Base-by-base conservation (phyloP, 1,140 invertebrate genomes). In the Drosophila sucinea region DNA sequence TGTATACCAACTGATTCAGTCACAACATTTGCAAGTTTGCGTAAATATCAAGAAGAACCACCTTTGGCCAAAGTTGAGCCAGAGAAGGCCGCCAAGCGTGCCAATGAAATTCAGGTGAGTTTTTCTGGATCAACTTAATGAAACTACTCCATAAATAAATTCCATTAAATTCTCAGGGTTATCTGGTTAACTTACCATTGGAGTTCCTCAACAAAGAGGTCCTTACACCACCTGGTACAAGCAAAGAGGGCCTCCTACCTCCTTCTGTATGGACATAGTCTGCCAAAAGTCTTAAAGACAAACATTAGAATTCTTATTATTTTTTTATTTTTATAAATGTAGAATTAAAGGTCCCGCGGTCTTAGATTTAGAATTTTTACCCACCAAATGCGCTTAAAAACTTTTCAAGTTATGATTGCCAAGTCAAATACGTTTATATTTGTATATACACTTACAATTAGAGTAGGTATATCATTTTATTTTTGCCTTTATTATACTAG, bases 111-210 rank as follows among this genome's bases (percentile, higher is more conserved):
- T 75, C 93, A 94, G 93, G 95, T 95, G 30, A 1, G 38, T 10
- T 32, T 10, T n/a, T 30, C 3, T 0, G 8, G 11, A n/a, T 17
- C 30, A 38, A 27, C 51, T 11, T 32, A 30, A 63, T 17, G 17
- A 17, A 17, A 17, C 56, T 62, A 25, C 60, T 35, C 54, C 56
- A 58, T 0, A 8, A 33, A 62, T 30, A 0, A 62, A n/a, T 62
- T 67, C 61, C 74, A 69, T 76, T 0, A 25, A 8, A 23, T 35
- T 70, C 93, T 40, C 90, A 96, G 94, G 98, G 98, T 27, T 94
- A 97, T 92, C 91, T 99, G 61, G 98, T 99, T 0, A 94, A 97
- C 67, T 93, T 98, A 77, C 98, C 98, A 4, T 92, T 98, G 27
- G 93, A 96, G 63, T 99, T 99, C 92, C 94, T 99, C 17, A 94